Conservation (phyloP, 2,113 vertebrate species). For the Raja brachyura region DNA sequence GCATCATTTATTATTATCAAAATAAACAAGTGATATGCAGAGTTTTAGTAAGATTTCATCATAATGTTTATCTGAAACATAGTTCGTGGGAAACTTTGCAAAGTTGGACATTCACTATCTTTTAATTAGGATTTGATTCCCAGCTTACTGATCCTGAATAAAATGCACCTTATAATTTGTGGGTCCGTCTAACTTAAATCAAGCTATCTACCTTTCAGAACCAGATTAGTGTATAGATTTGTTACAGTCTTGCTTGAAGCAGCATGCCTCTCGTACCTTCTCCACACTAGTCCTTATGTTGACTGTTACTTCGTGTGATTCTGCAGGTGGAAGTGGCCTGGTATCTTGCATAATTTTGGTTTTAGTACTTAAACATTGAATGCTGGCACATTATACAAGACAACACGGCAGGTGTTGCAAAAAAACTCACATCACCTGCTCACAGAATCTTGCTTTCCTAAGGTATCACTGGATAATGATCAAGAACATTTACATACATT, state of each 20-base stretch:
- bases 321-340: not conserved
- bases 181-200: not conserved
- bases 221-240: not conserved
- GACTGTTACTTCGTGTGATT: not conserved
- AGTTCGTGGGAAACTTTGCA: slow-evolving; percentile 8
- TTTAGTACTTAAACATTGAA: not conserved
- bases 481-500: not conserved
- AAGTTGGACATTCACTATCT: not conserved
- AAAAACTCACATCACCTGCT: not conserved
- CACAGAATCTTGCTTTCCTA: not conserved
- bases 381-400: not conserved
- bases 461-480: not conserved
- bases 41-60: not conserved
- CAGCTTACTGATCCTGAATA: not conserved
- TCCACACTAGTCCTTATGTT: not conserved
- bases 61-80: not conserved
- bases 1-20: not conserved
- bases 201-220: not conserved
- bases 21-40: not conserved
- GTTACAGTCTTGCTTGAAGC: not conserved
- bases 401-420: not conserved
- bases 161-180: not conserved
- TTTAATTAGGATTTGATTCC: not conserved
- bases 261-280: not conserved
- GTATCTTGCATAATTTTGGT: not conserved